Evolutionary conservation across 1,140 invertebrate genomes (phyloP).

Genomic region (Atta cephalotes): DNA sequence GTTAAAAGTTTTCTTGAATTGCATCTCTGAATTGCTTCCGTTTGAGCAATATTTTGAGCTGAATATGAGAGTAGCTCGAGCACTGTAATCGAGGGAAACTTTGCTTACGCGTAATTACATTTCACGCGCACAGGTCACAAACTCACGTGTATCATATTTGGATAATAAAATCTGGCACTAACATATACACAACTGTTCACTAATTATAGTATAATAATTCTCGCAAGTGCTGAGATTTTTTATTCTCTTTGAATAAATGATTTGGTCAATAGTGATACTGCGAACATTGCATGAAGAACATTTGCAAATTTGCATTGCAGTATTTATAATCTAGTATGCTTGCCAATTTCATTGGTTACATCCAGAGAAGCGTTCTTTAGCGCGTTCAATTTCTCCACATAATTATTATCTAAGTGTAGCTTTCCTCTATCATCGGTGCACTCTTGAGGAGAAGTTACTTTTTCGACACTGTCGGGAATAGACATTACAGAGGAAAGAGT

Average conservation of each 20-base stretch:
- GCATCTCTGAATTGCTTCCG: conserved; percentile 39
- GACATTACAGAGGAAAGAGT: conserved; percentile 73
- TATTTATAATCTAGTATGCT: conserved; percentile 82
- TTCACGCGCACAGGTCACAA: conserved; percentile 12
- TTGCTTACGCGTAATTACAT: conserved; percentile 29
- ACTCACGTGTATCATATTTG: neutral
- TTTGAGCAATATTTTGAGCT: conserved; percentile 53
- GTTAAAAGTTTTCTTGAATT: conserved; percentile 28
- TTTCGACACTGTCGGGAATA: conserved; percentile 73
- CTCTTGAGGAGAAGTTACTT: conserved; percentile 68
- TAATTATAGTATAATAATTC: neutral
- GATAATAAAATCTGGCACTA: conserved; percentile 29
- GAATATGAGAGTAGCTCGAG: conserved; percentile 2
- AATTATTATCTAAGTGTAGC: conserved; percentile 76
- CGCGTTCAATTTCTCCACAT: conserved; percentile 82
- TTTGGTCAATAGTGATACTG: neutral
- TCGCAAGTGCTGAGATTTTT: neutral
- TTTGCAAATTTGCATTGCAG: neutral
- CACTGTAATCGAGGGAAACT: conserved; percentile 44
- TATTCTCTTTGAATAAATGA: neutral
- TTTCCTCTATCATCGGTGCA: conserved; percentile 73
- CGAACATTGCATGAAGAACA: neutral
- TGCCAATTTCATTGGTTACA: conserved; percentile 83
- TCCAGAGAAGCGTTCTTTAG: conserved; percentile 82
- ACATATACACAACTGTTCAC: neutral